phyloP scores from a whole-genome alignment of 2,888 invertebrate species.

The Thereva unica region DNA sequence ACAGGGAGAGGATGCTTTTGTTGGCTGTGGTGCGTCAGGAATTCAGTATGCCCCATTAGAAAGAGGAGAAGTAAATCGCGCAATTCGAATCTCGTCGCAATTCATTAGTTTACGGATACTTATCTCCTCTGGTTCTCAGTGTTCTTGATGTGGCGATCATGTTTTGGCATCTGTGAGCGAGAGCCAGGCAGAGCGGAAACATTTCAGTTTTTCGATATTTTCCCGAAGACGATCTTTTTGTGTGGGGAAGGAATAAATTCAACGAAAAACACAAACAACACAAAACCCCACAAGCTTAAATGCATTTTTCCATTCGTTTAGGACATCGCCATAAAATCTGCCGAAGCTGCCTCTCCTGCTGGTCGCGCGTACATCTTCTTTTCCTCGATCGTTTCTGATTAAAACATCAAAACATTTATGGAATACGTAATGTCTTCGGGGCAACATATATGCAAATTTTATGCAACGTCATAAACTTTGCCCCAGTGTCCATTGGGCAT shows the following conservation, averaged over 20 bases:
- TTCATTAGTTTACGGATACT: slow-evolving; percentile 21
- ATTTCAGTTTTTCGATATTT: no score
- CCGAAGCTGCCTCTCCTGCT: no score
- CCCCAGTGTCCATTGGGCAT: slow-evolving; percentile 28
- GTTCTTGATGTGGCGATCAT: neutral
- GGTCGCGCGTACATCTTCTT: neutral
- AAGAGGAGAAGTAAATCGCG: neutral
- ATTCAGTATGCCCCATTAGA: slow-evolving; percentile 21
- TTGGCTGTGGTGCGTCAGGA: slow-evolving; percentile 19
- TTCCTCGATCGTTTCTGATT: slow-evolving; percentile 29
- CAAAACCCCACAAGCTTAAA: no score
- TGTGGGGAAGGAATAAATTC: no score
- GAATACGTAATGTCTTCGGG: slow-evolving; percentile 21
- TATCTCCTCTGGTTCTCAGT: slow-evolving; percentile 15
- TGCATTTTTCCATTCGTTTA: no score
- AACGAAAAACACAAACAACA: no score
- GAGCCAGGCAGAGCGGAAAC: no score
- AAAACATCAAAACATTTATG: slow-evolving; percentile 36
- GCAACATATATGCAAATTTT: slow-evolving; percentile 33
- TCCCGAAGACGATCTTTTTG: no score
- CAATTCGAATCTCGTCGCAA: slow-evolving; percentile 10
- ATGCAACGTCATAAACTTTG: slow-evolving; percentile 36
- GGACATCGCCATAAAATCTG: no score
- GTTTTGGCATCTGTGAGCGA: no score
- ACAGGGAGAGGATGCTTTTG: neutral